Evolutionary conservation across 1,140 invertebrate species (phyloP).

Genomic region (Neodiprion pinetum): DNA sequence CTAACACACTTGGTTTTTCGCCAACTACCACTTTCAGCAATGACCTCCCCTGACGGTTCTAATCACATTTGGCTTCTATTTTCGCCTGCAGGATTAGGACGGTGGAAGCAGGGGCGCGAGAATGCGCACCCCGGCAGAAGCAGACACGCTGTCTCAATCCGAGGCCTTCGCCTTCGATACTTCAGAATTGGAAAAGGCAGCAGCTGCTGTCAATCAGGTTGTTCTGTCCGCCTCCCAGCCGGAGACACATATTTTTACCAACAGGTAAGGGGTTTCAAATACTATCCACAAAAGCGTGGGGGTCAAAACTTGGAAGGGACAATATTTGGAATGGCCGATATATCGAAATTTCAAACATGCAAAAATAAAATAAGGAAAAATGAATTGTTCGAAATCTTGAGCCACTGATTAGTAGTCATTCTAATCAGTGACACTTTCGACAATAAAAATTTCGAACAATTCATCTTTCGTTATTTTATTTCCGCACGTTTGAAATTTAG

Average conservation of each 20-base stretch:
- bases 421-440: no score
- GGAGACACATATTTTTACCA: slow-evolving; percentile 51
- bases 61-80: slow-evolving; percentile 4
- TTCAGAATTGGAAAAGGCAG: slow-evolving; percentile 29
- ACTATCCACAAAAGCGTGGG: no score
- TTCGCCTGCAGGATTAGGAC: neutral
- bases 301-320: no score
- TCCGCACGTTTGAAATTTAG: no score
- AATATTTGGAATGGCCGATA: no score
- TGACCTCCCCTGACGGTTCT: neutral
- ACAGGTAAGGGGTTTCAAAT: slow-evolving; percentile 42
- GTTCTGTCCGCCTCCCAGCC: slow-evolving; percentile 48
- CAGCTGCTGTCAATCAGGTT: slow-evolving; percentile 40
- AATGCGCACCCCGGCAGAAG: slow-evolving; percentile 51
- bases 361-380: no score
- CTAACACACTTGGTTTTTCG: neutral
- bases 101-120: slow-evolving; percentile 15
- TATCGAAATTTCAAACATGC: no score
- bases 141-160: slow-evolving; percentile 43
- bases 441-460: no score
- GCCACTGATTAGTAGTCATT: no score
- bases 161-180: slow-evolving; percentile 44
- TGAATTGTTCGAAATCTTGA: no score
- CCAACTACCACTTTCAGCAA: no score
- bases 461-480: no score